Conservation (phyloP, 2,797 vertebrate genomes). For the Crocidura indochinensis region DNA sequence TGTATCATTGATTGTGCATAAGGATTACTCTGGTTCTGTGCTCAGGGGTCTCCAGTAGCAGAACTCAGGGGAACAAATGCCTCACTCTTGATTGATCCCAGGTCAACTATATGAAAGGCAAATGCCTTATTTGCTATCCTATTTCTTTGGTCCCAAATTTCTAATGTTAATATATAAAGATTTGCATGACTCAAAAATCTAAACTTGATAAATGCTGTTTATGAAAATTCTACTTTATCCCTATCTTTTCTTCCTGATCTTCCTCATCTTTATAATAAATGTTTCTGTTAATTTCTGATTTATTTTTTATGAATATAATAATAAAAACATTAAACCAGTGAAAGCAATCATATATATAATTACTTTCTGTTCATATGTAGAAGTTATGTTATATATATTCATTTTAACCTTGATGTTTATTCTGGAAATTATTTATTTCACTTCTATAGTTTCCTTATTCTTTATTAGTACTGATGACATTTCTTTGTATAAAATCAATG, state of each 20-base stretch:
- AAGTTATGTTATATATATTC: background rate
- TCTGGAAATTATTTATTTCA: background rate
- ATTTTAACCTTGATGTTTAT: conserved; percentile 40
- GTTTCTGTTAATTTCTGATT: conserved; percentile 25
- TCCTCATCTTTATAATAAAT: background rate
- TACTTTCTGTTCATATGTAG: background rate
- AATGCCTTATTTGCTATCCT: too few species aligned
- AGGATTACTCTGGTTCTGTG: too few species aligned
- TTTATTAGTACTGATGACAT: background rate
- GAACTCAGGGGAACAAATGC: too few species aligned
- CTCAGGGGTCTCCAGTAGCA: too few species aligned
- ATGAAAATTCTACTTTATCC: background rate
- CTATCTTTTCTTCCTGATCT: background rate
- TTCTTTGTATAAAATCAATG: background rate
- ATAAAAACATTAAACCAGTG: background rate
- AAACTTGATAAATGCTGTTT: conserved; percentile 7
- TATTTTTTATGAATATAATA: background rate
- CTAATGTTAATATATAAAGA: background rate
- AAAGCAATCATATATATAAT: background rate
- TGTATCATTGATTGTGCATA: too few species aligned
- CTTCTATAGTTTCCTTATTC: background rate
- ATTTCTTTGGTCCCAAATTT: too few species aligned
- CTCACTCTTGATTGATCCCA: too few species aligned
- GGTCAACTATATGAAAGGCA: too few species aligned
- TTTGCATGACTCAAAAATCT: conserved; percentile 24